Percentiles rank a stretch among this genome's conserved stretches.
phyloP scores from a whole-genome alignment of 2,797 vertebrate genomes.

The Enteromius argenteus region DNA sequence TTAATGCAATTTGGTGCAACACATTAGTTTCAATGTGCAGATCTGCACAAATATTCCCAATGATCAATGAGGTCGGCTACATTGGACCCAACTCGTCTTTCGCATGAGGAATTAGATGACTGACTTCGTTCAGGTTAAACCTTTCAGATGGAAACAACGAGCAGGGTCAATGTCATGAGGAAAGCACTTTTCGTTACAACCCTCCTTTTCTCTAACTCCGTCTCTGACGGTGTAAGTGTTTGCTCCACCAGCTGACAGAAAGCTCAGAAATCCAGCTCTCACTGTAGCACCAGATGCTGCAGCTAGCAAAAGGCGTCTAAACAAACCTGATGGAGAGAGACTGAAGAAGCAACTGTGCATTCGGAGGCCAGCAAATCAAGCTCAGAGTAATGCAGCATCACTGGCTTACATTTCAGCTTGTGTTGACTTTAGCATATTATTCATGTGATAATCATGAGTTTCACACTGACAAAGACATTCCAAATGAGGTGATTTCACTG shows the following conservation, averaged over 20 bases:
- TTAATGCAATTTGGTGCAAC: neutral
- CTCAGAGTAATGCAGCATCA: neutral
- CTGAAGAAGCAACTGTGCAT: neutral
- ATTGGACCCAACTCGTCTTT: neutral
- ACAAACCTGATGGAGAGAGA: slow-evolving; percentile 19
- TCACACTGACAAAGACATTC: neutral
- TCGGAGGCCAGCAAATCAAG: slow-evolving; percentile 3
- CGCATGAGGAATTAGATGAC: neutral
- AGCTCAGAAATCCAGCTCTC: slow-evolving; percentile 23
- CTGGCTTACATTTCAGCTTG: neutral
- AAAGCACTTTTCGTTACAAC: neutral
- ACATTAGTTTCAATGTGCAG: neutral
- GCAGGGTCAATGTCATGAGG: neutral
- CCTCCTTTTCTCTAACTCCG: neutral
- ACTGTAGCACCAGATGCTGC: slow-evolving; percentile 15
- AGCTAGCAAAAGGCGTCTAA: slow-evolving; percentile 15
- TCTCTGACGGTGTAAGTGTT: slow-evolving; percentile 26
- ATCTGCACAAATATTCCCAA: neutral
- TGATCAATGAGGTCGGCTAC: neutral
- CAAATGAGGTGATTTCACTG: neutral
- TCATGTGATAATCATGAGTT: neutral
- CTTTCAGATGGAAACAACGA: neutral
- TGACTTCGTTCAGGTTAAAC: neutral
- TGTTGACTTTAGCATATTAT: neutral
- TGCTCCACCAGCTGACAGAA: slow-evolving; percentile 43